Evolutionary conservation across 2,888 invertebrate species (phyloP), one percentile per base, ranked within the genome.

Genomic region (Ornithoptera alexandrae): DNA sequence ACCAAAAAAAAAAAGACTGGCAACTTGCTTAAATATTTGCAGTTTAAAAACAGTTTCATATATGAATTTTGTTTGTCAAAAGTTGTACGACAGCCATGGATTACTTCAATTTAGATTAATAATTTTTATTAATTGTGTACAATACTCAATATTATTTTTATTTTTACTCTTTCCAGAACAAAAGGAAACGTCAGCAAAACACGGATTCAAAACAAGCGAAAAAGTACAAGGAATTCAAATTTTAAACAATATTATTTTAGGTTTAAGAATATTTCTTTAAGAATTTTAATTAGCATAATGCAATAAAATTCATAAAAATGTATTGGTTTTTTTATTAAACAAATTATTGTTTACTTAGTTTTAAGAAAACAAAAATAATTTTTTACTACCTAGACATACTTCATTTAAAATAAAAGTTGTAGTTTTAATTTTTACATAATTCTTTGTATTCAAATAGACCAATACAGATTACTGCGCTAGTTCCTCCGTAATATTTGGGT

Each of bases 221-320:
- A 93, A 98, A 99, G 92, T 98, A 98, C 93, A 99, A 98, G 90
- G 98, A 99, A 86, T 99, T 99, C 93, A 99, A 99, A 88, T 99
- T 99, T 93, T 99, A 90, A 80, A 71, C 66, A 53, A 72, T 57
- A 65, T 61, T 58, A 61, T 73, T 67, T 62, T 65, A 62, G 22
- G 5, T 66, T 66, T 70, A 71, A 62, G 46, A 61, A 5, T 71
- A 61, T 20, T 60, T 65, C 42, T 15, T 50, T 68, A 71, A 62
- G 68, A 17, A 57, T 68, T 42, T 64, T 64, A n/a, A 39, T 65
- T 64, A 30, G 36, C 46, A 62, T 58, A 58, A 22, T 58, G 3
- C 30, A 39, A 36, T 67, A 67, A 62, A 63, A 59, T 62, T 53
- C 30, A 59, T 69, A 65, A 67, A 63, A 63, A 53, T 53, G 15